Evolutionary conservation across 2,888 invertebrate genomes (phyloP), one percentile per base, ranked within the genome.

Genomic region (Ptycholaimellus sp.): DNA sequence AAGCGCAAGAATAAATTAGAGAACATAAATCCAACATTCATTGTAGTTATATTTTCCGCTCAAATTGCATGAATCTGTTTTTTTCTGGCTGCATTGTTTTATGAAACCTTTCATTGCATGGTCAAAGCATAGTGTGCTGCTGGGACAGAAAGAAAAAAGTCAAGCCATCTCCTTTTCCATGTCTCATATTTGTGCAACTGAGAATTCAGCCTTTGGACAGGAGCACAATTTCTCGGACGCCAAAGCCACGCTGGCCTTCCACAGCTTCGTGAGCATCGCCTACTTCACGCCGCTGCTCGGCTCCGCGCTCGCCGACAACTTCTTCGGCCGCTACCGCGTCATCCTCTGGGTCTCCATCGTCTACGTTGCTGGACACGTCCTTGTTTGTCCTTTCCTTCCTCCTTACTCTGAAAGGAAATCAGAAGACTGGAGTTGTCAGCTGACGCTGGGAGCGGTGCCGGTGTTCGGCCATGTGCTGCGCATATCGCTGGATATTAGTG

Each of bases 281-380:
- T 96, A 80, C 65, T 74, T 83, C 61, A 78, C 78, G 45, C 85
- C 85, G 0, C 50, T 85, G 2, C 52, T 83, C 29, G 93, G 93
- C 6, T 90, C 90, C 29, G 76, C 90, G 54, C 62, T 93, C 31
- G 85, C 93, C 0, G 93, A 96, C 61, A 79, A 82, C 40, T 74
- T 71, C 65, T 65, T 85, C 29, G 90, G 90, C 18, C 41, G 46
- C 20, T 50, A 48, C 35, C 35, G 40, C 3, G 49, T 49, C 18
- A 64, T 93, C 76, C 44, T 48, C 14, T 47, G 48, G 46, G 48
- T 40, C n/a, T 61, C 61, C 1, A 40, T 58, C 7, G 48, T 64
- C 30, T 64, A 65, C 47, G 56, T 56, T 18, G 33, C 56, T 29
- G 65, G 65, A 6, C 61, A 60, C 41, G 36, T 55, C 6, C 42